These are phyloP conservation scores for Bos javanicus DNA, from an alignment of 2,113 vertebrate genomes.

Conservation along the genomic window DNA sequence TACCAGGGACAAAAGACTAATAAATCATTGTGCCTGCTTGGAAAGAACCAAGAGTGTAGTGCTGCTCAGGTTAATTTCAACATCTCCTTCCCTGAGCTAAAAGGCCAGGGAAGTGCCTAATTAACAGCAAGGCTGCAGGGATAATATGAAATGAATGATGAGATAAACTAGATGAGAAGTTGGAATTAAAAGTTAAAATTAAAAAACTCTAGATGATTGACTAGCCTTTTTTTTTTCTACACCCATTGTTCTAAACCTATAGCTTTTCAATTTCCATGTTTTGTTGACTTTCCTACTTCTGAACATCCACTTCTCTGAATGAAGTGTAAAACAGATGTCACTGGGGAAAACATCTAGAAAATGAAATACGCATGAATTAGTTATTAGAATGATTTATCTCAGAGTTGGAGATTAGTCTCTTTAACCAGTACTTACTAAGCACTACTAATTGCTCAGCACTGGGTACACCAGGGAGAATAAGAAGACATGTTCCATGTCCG, in stretches of 20 bases:
- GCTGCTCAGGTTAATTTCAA: background rate
- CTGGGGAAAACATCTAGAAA: background rate
- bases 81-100: background rate
- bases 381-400: conserved; percentile 1
- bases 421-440: background rate
- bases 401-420: background rate
- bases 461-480: background rate
- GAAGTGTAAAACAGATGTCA: background rate
- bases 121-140: background rate
- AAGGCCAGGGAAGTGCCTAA: background rate
- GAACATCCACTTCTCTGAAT: background rate
- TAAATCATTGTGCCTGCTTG: background rate
- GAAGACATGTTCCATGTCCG: background rate
- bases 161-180: background rate
- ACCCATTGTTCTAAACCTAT: background rate
- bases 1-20: background rate
- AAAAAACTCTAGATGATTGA: background rate
- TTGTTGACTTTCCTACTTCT: background rate
- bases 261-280: conserved; percentile 14
- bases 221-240: background rate
- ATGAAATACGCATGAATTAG: background rate
- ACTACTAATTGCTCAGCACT: background rate
- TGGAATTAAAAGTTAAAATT: conserved; percentile 13
- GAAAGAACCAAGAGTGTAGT: background rate
- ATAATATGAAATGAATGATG: background rate